Evolutionary conservation across 2,113 vertebrate genomes (phyloP).

Genomic region (Morone saxatilis): DNA sequence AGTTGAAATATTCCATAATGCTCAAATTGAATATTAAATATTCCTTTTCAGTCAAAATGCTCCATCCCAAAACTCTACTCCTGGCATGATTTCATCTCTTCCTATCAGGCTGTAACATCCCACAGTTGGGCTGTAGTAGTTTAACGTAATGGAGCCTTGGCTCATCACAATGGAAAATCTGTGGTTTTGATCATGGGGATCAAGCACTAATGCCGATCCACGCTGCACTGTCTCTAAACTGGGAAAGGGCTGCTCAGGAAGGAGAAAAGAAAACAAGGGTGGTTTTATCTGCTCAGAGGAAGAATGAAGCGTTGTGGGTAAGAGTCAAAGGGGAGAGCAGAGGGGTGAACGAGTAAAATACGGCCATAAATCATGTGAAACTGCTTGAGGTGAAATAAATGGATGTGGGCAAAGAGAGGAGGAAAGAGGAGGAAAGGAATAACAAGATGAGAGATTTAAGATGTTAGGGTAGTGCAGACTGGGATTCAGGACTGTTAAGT

Average conservation of each 20-base stretch:
- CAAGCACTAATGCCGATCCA: conserved; percentile 47
- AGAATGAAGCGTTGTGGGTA: conserved; percentile 33
- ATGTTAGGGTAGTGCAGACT: conserved; percentile 5
- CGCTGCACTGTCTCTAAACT: conserved; percentile 50
- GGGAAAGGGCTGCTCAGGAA: conserved; percentile 63
- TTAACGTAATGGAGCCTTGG: conserved; percentile 71
- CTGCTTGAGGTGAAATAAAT: conserved; percentile 36
- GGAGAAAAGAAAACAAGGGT: conserved; percentile 37
- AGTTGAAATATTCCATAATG: conserved; percentile 21
- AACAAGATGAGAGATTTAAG: conserved; percentile 6
- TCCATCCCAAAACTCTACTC: conserved; percentile 18
- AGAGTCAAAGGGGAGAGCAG: conserved; percentile 36
- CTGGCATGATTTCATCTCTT: conserved; percentile 40
- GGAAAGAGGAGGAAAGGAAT: not conserved
- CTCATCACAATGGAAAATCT: conserved; percentile 76
- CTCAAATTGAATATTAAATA: conserved; percentile 11
- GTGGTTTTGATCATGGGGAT: conserved; percentile 72
- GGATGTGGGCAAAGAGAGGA: conserved; percentile 9
- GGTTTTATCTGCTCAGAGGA: conserved; percentile 14
- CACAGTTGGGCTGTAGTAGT: conserved; percentile 38
- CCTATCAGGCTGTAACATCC: conserved; percentile 49
- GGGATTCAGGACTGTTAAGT: not conserved
- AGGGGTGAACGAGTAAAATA: conserved; percentile 36
- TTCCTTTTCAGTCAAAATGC: conserved; percentile 6
- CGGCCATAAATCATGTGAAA: conserved; percentile 60